Evolutionary conservation across 1,140 invertebrate species (phyloP), one percentile per base, ranked within the genome.

Genomic region (Caenorhabditis inopinata): DNA sequence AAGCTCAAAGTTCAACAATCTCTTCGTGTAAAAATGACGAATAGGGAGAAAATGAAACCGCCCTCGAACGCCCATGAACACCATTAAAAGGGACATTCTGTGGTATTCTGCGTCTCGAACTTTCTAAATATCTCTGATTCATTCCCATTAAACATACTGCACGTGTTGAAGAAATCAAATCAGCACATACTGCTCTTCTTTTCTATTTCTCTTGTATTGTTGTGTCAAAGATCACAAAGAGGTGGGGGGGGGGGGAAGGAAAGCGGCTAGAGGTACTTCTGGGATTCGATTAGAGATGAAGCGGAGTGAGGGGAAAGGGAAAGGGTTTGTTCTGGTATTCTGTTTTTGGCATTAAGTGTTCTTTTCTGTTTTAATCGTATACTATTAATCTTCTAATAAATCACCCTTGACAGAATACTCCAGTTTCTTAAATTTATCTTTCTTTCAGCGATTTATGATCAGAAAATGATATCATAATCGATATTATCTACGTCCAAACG

Each of bases 91-190:
- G 21, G 16, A 68, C 6, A 21, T 1, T 21, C 4, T 32, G 29
- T 16, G 2, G 18, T 53, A 25, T n/a, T 68, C 58, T 68, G 58
- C 58, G 58, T 68, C 58, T 68, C 58, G n/a, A n/a, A n/a, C n/a
- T n/a, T n/a, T n/a, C n/a, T n/a, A 1, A 18, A 42, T 4, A 16
- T 32, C 53, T 38, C 32, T 38, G 4, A 6, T 21, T n/a, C n/a
- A n/a, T n/a, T n/a, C n/a, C n/a, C 16, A 2, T 29, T 7, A 32
- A 38, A 68, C 58, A 68, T 29, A 68, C 38, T 68, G 58, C 27
- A 51, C 49, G 49, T 21, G 49, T 68, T 35, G 32, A 58, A 9
- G n/a, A 29, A 38, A 42, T 35, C 12, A 18, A 68, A 68, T 68
- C 58, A 68, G 9, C n/a, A n/a, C n/a, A n/a, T 9, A 12, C 9